phyloP scores from a whole-genome alignment of 2,113 vertebrate genomes.

The Rhegmatorhina hoffmannsi region DNA sequence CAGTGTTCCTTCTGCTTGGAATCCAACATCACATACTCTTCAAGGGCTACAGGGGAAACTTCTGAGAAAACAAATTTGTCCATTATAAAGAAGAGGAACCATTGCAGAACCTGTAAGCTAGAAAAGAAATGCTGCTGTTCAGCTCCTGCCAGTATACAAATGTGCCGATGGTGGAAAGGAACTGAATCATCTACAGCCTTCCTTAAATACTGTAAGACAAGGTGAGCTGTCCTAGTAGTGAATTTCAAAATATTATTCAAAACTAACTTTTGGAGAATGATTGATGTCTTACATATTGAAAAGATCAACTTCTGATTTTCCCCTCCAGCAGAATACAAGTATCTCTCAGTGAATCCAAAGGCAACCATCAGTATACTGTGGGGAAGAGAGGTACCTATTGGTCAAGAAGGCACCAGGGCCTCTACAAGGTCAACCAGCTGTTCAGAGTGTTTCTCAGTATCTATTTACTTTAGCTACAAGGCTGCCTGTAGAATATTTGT shows the following conservation, averaged over 20 bases:
- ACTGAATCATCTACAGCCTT: background rate
- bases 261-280: slow-evolving; percentile 20
- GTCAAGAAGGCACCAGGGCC: background rate
- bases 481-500: background rate
- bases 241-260: background rate
- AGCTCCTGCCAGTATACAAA: background rate
- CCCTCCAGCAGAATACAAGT: background rate
- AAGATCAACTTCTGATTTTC: background rate
- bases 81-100: background rate
- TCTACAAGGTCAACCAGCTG: background rate
- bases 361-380: background rate
- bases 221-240: background rate
- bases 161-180: background rate
- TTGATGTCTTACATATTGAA: background rate
- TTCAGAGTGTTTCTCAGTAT: background rate
- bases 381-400: background rate
- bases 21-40: background rate
- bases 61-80: background rate
- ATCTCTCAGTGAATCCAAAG: background rate
- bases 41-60: background rate
- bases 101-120: background rate
- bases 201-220: background rate
- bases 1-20: background rate
- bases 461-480: slow-evolving; percentile 19
- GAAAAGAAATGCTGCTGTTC: slow-evolving; percentile 8